Percentiles rank a stretch among this genome's conserved stretches.
Conservation (phyloP, 2,888 invertebrate genomes). For the Nysson spinosus region DNA sequence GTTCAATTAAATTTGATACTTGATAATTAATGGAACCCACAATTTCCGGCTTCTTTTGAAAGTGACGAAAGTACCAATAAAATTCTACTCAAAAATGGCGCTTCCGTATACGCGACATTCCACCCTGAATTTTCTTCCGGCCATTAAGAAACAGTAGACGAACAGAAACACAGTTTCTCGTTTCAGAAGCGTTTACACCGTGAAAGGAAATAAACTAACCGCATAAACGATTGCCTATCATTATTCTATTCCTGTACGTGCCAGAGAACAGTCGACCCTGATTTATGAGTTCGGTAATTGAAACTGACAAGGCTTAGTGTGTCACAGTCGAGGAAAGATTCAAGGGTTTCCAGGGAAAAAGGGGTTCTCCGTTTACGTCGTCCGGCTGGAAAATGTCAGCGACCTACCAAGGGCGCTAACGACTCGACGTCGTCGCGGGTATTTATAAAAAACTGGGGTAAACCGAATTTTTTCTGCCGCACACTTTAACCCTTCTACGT, state of each 20-base stretch:
- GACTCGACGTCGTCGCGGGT: constrained; percentile 15
- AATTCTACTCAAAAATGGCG: too few species aligned
- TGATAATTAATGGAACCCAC: too few species aligned
- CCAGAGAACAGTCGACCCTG: constrained; percentile 9
- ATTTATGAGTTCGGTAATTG: constrained; percentile 55
- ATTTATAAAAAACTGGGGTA: neutral
- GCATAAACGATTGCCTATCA: constrained; percentile 1
- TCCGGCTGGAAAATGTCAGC: constrained; percentile 31
- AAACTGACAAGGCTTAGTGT: constrained; percentile 46
- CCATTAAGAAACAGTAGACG: too few species aligned
- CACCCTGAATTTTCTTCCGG: too few species aligned
- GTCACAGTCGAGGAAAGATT: constrained; percentile 25
- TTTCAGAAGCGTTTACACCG: too few species aligned
- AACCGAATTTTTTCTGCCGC: too few species aligned
- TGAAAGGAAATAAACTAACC: neutral
- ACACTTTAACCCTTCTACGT: too few species aligned
- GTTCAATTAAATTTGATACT: too few species aligned
- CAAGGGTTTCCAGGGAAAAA: constrained; percentile 29
- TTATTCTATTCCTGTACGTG: constrained; percentile 51
- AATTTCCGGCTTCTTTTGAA: too few species aligned
- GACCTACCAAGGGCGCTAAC: constrained; percentile 32
- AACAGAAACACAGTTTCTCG: too few species aligned
- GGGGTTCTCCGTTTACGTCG: constrained; percentile 7
- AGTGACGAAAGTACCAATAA: too few species aligned
- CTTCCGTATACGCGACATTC: too few species aligned